phyloP scores from a whole-genome alignment of 2,797 vertebrate genomes.

The Petrocephalus schoutedeni region DNA sequence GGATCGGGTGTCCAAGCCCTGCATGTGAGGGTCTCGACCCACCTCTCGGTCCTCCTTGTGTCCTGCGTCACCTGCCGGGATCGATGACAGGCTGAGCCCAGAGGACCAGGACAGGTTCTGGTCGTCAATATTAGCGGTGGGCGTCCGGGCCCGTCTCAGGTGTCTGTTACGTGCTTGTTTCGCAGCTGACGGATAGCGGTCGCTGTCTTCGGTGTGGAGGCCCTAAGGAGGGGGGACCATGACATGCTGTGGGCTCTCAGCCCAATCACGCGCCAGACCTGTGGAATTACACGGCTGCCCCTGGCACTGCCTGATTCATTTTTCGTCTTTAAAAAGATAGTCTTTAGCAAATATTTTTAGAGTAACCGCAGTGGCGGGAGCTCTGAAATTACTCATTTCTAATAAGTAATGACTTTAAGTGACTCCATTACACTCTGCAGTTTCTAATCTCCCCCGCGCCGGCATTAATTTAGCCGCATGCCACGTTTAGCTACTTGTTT shows the following conservation, averaged over 20 bases:
- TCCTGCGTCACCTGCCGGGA: constrained; percentile 42
- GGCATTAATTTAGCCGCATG: not conserved
- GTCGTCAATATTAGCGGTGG: constrained; percentile 25
- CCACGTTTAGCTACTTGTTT: not conserved
- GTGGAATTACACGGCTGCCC: not conserved
- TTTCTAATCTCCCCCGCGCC: not conserved
- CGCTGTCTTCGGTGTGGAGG: not conserved
- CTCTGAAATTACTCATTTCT: not conserved
- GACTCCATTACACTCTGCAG: not conserved
- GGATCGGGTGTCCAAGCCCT: not conserved
- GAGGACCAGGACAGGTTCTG: constrained; percentile 20
- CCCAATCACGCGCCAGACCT: not conserved
- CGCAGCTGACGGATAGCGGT: not conserved
- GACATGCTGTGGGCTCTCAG: not conserved
- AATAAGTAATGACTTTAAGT: not conserved
- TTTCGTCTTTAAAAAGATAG: not conserved
- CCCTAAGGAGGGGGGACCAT: not conserved
- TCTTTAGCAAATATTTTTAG: not conserved
- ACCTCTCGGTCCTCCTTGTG: not conserved
- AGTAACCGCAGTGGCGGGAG: not conserved
- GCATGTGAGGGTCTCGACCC: not conserved
- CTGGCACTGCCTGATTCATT: not conserved
- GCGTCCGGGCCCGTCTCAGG: constrained; percentile 30
- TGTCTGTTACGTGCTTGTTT: not conserved
- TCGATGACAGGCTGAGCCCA: constrained; percentile 33